Percentiles rank a stretch among this genome's conserved stretches.
These are phyloP conservation scores for Blastobasis adustella DNA, from an alignment of 2,888 invertebrate species.

Conservation along the genomic window DNA sequence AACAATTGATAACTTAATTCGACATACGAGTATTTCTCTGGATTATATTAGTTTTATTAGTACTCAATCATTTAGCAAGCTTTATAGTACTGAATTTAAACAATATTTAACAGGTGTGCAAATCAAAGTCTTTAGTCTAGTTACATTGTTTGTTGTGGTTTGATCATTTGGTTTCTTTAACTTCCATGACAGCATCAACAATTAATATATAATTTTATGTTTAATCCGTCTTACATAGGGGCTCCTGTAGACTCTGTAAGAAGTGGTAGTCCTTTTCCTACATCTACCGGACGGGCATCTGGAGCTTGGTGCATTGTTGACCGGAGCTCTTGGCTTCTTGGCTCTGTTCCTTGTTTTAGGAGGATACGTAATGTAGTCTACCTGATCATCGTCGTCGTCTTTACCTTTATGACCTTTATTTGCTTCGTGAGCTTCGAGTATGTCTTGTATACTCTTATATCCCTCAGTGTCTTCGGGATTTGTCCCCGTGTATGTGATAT, in stretches of 20 bases:
- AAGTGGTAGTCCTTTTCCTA: constrained; percentile 31
- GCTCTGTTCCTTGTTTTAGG: constrained; percentile 26
- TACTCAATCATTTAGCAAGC: too few relatives aligned
- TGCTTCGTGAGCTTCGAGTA: constrained; percentile 53
- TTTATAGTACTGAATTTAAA: too few relatives aligned
- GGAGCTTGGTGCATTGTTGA: constrained; percentile 22
- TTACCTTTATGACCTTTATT: constrained; percentile 26
- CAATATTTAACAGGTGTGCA: too few relatives aligned
- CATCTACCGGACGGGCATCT: constrained; percentile 44
- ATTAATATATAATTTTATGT: constrained; percentile 23
- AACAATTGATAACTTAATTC: too few relatives aligned
- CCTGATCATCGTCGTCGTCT: constrained; percentile 26
- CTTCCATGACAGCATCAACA: too few relatives aligned
- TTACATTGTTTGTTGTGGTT: too few relatives aligned
- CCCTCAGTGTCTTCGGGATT: constrained; percentile 38
- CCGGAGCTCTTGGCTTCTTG: constrained; percentile 26
- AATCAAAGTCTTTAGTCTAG: too few relatives aligned
- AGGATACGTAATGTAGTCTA: constrained; percentile 30
- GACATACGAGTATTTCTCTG: too few relatives aligned
- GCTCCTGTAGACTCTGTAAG: constrained; percentile 32
- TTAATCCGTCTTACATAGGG: constrained; percentile 48
- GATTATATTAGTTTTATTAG: too few relatives aligned
- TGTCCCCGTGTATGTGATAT: constrained; percentile 15
- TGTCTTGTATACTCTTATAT: constrained; percentile 54
- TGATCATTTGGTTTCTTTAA: too few relatives aligned